Base-by-base conservation (phyloP, 2,888 invertebrate genomes). In the Athripsodes cinereus region DNA sequence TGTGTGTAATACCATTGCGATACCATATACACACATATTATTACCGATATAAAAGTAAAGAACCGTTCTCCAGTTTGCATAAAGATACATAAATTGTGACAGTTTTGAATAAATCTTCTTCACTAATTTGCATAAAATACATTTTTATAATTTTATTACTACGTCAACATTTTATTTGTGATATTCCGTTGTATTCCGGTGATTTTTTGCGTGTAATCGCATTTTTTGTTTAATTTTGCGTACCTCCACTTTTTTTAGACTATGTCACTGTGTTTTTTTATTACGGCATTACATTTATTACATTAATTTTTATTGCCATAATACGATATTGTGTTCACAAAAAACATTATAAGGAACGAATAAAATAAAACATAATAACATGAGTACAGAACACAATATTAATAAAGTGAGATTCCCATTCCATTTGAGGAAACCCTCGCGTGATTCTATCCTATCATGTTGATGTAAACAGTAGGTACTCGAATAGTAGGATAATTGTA, bases 31-130 rank as follows among this genome's bases (percentile, higher is more conserved):
- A n/a, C 40, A 40, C 40, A 40, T 40, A n/a, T n/a, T n/a, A n/a
- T 40, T 40, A 40, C 40, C 40, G 40, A 40, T 16, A 48, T 48
- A 20, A 48, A 20, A 20, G 48, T 20, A 48, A 48, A 48, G 48
- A 19, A 16, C 6, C 48, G 19, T 48, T 18, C 16, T 48, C 48
- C 11, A 19, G 19, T 48, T 20, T 48, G 48, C n/a, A n/a, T n/a
- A n/a, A n/a, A n/a, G n/a, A n/a, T n/a, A n/a, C n/a, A n/a, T n/a
- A n/a, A n/a, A n/a, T n/a, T n/a, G n/a, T n/a, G n/a, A n/a, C n/a
- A n/a, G n/a, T n/a, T n/a, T n/a, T n/a, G n/a, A n/a, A n/a, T n/a
- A n/a, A n/a, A n/a, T n/a, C n/a, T n/a, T n/a, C n/a, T n/a, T n/a
- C n/a, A n/a, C n/a, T n/a, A n/a, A n/a, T n/a, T n/a, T n/a, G n/a